Conservation (phyloP, 2,797 vertebrate species). For the Champsocephalus esox region DNA sequence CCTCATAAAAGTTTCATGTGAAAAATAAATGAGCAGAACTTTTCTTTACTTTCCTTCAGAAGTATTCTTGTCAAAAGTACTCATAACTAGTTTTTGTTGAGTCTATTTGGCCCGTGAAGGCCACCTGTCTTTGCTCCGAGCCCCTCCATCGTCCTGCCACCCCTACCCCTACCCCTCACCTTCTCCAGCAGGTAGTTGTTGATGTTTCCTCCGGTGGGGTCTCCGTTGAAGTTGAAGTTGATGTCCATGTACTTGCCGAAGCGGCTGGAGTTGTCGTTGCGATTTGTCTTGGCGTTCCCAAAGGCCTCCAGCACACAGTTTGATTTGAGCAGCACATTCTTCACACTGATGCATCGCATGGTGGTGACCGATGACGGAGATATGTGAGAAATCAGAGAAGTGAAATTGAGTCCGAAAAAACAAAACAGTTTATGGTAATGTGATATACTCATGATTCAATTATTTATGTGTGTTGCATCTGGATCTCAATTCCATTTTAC, state of each 20-base stretch:
- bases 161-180: slow-evolving; percentile 76
- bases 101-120: not conserved
- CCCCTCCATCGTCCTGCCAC: not conserved
- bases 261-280: slow-evolving; percentile 96
- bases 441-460: slow-evolving; percentile 13
- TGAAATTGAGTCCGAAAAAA: not conserved
- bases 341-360: slow-evolving; percentile 83
- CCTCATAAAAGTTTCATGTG: slow-evolving; percentile 62
- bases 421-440: slow-evolving; percentile 25
- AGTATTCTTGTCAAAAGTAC: not conserved
- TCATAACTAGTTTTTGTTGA: not conserved
- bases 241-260: slow-evolving; percentile 98
- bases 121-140: not conserved
- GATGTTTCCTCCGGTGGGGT: slow-evolving; percentile 93
- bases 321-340: slow-evolving; percentile 92
- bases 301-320: slow-evolving; percentile 95
- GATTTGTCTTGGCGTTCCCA: slow-evolving; percentile 94
- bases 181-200: slow-evolving; percentile 97
- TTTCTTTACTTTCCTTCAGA: slow-evolving; percentile 14
- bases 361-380: slow-evolving; percentile 7
- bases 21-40: slow-evolving; percentile 51
- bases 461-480: not conserved
- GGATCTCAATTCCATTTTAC: not conserved
- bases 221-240: slow-evolving; percentile 97
- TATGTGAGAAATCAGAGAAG: slow-evolving; percentile 1